These are phyloP conservation scores for Ligdia adustata DNA, from an alignment of 2,888 invertebrate genomes.

Conservation along the genomic window DNA sequence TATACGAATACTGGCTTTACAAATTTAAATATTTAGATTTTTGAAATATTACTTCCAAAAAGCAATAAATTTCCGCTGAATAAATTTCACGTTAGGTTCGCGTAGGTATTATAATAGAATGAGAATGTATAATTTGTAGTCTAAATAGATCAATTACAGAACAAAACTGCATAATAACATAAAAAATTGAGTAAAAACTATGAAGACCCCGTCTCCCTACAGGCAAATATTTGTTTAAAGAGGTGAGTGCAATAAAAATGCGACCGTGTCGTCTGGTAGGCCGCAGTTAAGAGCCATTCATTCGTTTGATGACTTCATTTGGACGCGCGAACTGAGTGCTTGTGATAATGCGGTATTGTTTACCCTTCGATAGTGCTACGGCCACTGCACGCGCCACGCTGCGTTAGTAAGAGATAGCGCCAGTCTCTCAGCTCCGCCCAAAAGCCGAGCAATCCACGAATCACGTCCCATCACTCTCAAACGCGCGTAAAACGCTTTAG, in stretches of 20 bases:
- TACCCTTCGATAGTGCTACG: slow-evolving; percentile 82
- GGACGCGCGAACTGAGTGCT: slow-evolving; percentile 77
- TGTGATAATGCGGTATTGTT: slow-evolving; percentile 83
- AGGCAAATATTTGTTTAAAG: slow-evolving; percentile 76
- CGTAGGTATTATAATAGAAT: no score
- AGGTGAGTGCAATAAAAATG: slow-evolving; percentile 79
- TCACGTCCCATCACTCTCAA: slow-evolving; percentile 62
- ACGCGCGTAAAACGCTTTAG: slow-evolving; percentile 43
- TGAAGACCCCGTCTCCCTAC: slow-evolving; percentile 53
- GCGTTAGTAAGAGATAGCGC: slow-evolving; percentile 68
- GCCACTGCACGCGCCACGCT: slow-evolving; percentile 76
- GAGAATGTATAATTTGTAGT: no score
- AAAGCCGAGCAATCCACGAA: slow-evolving; percentile 60
- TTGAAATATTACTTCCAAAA: no score
- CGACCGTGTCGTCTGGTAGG: slow-evolving; percentile 72
- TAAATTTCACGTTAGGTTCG: no score
- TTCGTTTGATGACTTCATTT: slow-evolving; percentile 84
- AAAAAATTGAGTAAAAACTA: slow-evolving; percentile 19
- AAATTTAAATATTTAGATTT: no score
- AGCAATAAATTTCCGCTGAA: no score
- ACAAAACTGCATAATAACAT: slow-evolving; percentile 30
- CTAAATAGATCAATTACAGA: not conserved
- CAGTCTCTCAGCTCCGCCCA: slow-evolving; percentile 53
- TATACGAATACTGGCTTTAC: no score
- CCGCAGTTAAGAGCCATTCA: slow-evolving; percentile 76